A percentile compares a stretch with the other conserved stretches of the same genome.
phyloP scores from a whole-genome alignment of 2,888 invertebrate species.

The Siphonodentalium dalli region DNA sequence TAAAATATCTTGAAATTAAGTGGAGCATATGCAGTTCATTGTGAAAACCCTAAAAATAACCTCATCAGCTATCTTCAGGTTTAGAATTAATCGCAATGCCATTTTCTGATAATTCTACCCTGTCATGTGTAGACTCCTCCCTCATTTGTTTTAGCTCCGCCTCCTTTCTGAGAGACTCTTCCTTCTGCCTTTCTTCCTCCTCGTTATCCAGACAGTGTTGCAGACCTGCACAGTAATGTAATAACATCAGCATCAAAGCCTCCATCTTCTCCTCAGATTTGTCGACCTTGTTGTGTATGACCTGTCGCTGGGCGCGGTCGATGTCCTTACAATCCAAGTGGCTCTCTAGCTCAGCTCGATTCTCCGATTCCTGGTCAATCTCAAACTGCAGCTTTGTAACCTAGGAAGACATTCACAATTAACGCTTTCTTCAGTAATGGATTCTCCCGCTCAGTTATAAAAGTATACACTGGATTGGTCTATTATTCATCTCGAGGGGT shows the following conservation, averaged over 20 bases:
- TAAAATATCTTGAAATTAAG: too few species aligned
- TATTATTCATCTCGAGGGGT: too few species aligned
- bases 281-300: conserved; percentile 62
- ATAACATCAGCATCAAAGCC: conserved; percentile 88
- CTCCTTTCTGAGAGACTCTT: conserved; percentile 4
- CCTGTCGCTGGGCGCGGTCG: conserved; percentile 41
- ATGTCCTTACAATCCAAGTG: conserved; percentile 64
- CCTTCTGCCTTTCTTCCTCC: conserved; percentile 46
- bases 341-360: conserved; percentile 67
- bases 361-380: conserved; percentile 76
- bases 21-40: too few species aligned
- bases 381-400: conserved; percentile 78
- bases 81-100: background rate
- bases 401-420: conserved; percentile 68
- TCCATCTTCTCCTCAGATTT: conserved; percentile 87
- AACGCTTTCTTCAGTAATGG: too few species aligned
- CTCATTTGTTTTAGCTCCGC: conserved; percentile 3
- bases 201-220: conserved; percentile 77
- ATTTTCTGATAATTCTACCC: background rate
- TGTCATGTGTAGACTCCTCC: conserved; percentile 1
- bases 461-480: too few species aligned
- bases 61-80: background rate
- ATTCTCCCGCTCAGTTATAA: too few species aligned
- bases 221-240: conserved; percentile 93
- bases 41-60: too few species aligned